Evolutionary conservation across 2,888 invertebrate species (phyloP), one percentile per base, ranked within the genome.

Genomic region (Chymomyza fuscimana): DNA sequence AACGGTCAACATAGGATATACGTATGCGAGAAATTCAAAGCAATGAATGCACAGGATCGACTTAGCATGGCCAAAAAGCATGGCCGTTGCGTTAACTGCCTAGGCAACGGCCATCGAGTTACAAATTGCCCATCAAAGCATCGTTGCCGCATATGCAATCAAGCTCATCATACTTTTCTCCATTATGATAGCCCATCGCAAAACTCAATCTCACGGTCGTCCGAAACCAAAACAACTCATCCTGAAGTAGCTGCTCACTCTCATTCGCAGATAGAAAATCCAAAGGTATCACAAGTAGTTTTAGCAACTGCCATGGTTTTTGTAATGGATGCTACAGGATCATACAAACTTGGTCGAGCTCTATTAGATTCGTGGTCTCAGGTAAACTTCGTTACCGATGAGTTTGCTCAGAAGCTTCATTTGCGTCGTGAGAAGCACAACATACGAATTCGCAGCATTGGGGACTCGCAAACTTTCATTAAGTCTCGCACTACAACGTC

Each of bases 261-360:
- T 25, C 25, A 25, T 7, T 36, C 7, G 36, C 6, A 36, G 0
- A 1, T 36, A 9, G 9, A 36, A 5, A 36, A 36, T 0, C 36
- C 36, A 46, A 10, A 12, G 0, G 12, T 2, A 2, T 4, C 40
- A 46, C 54, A 54, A 54, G 19, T 77, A 0, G 63, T 80, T 9
- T 65, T 78, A 12, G 77, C 74, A n/a, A 80, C 74, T 6, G 75
- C 80, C 12, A 22, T 73, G 54, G 66, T 78, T 46, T 29, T 68
- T 0, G 71, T 78, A 22, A 65, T 67, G 4, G 69, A 78, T 52
- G 56, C 4, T 6, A 22, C 19, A 10, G 54, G 54, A 19, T 19
- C 54, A 19, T 54, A 54, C 64, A 59, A 65, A 32, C 22, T 75
- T n/a, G 72, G 74, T 19, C 67, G 72, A 32, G 70, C 65, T 2